phyloP scores from a whole-genome alignment of 1,140 invertebrate species.

The Drosophila repletoides region DNA sequence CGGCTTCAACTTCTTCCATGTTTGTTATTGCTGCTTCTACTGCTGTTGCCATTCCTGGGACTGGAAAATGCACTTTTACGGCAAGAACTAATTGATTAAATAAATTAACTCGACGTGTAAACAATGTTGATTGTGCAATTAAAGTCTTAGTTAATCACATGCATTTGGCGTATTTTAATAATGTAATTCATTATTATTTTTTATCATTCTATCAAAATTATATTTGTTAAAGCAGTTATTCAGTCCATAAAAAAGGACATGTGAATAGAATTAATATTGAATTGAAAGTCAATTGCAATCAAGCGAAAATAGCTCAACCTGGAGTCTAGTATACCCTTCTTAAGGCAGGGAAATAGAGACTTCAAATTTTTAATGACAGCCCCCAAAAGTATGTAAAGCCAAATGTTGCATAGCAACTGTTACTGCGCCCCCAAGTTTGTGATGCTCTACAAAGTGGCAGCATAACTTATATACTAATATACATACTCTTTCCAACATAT shows the following conservation, averaged over 20 bases:
- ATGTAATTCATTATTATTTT: conserved; percentile 30
- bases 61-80: conserved; percentile 77
- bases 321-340: background rate
- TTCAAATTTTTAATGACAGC: background rate
- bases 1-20: conserved; percentile 27
- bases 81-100: conserved; percentile 78
- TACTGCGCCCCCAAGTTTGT: no score
- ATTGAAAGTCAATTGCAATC: no score
- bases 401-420: conserved; percentile 8
- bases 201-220: conserved; percentile 21
- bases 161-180: conserved; percentile 7
- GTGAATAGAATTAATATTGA: background rate
- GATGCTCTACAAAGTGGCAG: background rate
- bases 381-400: background rate
- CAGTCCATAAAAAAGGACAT: background rate
- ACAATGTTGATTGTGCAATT: conserved; percentile 25
- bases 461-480: background rate
- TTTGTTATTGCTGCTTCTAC: conserved; percentile 42
- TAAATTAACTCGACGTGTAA: no score
- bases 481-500: no score
- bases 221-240: conserved; percentile 7
- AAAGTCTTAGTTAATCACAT: conserved; percentile 23
- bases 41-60: conserved; percentile 18
- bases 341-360: background rate
- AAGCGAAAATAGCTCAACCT: background rate